These are phyloP conservation scores for Alviniconcha marisindica DNA, from an alignment of 1,140 invertebrate species.

Conservation along the genomic window DNA sequence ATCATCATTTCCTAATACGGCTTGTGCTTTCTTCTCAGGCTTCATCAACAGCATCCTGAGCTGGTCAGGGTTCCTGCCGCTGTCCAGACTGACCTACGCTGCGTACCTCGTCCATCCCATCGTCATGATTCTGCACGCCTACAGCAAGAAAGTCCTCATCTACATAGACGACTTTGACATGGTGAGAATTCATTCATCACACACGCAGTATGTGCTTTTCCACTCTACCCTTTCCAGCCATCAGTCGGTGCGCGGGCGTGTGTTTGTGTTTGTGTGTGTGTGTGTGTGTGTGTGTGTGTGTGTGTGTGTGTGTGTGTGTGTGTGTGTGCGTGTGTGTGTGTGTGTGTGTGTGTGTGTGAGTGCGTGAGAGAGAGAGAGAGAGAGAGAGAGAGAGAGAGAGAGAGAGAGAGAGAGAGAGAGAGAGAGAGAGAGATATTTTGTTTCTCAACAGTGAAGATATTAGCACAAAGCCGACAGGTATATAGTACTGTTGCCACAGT, in stretches of 20 bases:
- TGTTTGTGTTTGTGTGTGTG: neutral
- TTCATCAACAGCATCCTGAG: constrained; percentile 85
- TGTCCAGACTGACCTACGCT: constrained; percentile 93
- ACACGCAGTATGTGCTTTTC: no score
- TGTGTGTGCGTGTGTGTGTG: neutral
- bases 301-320: neutral
- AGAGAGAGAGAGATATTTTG: neutral
- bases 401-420: constrained; percentile 1
- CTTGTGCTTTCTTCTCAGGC: no score
- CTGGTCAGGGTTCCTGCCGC: constrained; percentile 86
- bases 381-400: neutral
- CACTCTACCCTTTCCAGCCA: no score
- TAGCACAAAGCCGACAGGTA: no score
- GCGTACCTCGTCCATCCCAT: constrained; percentile 89
- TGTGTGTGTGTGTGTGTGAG: neutral
- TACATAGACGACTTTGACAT: constrained; percentile 57
- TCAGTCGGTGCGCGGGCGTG: no score
- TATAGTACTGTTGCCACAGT: no score
- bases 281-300: neutral
- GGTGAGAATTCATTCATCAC: no score
- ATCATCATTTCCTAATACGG: neutral
- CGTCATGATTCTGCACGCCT: constrained; percentile 66
- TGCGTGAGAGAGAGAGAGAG: neutral
- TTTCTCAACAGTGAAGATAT: neutral
- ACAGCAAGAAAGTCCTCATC: constrained; percentile 49